Percentiles rank a stretch among this genome's conserved stretches.
Conservation (phyloP, 2,113 vertebrate species). For the Morone saxatilis region DNA sequence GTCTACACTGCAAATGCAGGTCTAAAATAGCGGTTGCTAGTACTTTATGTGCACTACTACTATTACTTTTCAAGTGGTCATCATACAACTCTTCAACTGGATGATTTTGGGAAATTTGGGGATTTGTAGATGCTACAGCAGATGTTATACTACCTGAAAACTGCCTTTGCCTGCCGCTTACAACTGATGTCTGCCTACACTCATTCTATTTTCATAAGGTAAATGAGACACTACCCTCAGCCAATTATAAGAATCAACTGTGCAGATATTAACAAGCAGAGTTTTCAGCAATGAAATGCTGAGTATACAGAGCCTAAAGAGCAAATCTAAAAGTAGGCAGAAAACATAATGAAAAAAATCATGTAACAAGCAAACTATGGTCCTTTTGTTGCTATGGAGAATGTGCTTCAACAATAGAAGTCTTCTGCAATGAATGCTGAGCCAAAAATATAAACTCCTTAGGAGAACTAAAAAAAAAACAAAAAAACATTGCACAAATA, state of each 20-base stretch:
- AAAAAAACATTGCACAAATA: background rate
- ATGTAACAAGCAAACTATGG: background rate
- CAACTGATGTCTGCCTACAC: background rate
- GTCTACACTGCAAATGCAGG: background rate
- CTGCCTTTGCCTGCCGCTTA: background rate
- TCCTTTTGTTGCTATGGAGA: conserved; percentile 3
- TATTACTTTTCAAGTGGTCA: background rate
- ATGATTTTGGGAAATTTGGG: too few relatives aligned
- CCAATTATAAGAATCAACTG: background rate
- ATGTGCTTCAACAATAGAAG: conserved; percentile 5
- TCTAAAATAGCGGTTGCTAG: background rate
- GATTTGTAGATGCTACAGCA: background rate
- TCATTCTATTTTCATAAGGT: background rate
- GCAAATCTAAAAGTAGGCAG: background rate
- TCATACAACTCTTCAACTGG: background rate
- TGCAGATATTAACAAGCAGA: background rate
- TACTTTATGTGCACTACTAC: background rate
- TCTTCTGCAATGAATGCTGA: background rate
- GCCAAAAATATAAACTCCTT: background rate
- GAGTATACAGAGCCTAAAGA: background rate
- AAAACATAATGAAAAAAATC: background rate
- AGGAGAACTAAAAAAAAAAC: background rate
- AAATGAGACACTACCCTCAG: background rate
- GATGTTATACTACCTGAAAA: background rate
- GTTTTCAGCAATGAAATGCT: background rate